These are phyloP conservation scores for Psococerastis gibbosa DNA, from an alignment of 2,888 invertebrate genomes.

Conservation along the genomic window DNA sequence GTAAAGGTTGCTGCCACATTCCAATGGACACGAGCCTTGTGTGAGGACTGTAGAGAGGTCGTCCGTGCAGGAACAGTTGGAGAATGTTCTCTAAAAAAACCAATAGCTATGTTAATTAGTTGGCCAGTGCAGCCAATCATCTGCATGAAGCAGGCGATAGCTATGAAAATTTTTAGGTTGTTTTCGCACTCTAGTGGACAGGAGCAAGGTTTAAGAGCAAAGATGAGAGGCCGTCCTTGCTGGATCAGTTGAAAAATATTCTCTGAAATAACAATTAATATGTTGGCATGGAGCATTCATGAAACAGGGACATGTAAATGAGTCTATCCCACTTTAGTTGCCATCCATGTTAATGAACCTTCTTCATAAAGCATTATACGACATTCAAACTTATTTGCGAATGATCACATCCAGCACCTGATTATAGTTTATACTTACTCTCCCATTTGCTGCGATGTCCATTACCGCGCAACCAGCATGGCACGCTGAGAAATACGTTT, in stretches of 20 bases:
- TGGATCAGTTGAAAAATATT: too few species aligned
- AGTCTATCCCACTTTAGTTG: too few species aligned
- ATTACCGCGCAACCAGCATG: constrained; percentile 43
- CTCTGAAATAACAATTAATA: too few species aligned
- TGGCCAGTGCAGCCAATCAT: constrained; percentile 42
- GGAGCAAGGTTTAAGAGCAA: too few species aligned
- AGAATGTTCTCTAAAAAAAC: constrained; percentile 23
- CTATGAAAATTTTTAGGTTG: constrained; percentile 29
- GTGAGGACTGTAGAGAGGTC: constrained; percentile 17
- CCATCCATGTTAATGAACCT: too few species aligned
- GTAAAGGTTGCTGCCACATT: constrained; percentile 29
- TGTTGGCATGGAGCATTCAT: too few species aligned
- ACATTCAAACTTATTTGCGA: not conserved
- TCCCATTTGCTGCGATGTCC: constrained; percentile 22
- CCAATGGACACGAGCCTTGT: constrained; percentile 29
- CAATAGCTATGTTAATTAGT: constrained; percentile 45
- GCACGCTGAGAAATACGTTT: constrained; percentile 50
- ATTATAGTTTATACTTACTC: constrained; percentile 14
- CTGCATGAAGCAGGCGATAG: constrained; percentile 33
- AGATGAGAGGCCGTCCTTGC: too few species aligned
- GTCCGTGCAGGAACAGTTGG: constrained; percentile 22
- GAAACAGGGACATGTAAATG: too few species aligned
- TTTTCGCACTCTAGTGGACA: constrained; percentile 29
- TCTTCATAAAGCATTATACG: too few species aligned
- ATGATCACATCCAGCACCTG: not conserved